These are phyloP conservation scores for Limnodromus scolopaceus DNA, from an alignment of 2,797 vertebrate species.

Conservation along the genomic window DNA sequence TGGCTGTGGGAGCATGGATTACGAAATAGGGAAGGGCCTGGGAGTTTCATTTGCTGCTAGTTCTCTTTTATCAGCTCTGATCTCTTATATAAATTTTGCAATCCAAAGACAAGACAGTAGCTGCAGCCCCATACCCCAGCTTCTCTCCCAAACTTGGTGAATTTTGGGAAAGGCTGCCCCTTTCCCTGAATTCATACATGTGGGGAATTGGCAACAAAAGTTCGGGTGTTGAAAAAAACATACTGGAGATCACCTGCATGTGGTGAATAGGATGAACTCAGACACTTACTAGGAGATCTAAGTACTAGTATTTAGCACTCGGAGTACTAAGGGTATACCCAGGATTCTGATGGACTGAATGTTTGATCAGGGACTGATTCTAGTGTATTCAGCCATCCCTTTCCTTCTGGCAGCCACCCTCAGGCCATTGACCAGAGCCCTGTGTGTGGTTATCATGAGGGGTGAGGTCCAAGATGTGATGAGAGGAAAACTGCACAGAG, in stretches of 20 bases:
- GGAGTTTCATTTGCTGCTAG: not conserved
- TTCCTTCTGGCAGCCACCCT: not conserved
- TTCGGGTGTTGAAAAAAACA: not conserved
- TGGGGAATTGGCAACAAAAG: not conserved
- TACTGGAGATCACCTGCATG: not conserved
- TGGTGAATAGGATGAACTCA: not conserved
- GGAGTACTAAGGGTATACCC: not conserved
- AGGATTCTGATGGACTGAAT: not conserved
- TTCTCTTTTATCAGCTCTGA: not conserved
- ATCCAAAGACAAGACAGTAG: not conserved
- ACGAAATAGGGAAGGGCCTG: not conserved
- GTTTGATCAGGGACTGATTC: not conserved
- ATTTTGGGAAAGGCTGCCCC: not conserved
- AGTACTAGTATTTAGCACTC: not conserved
- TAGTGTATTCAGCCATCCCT: constrained; percentile 19
- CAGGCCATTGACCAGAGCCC: not conserved
- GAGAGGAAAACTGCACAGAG: not conserved
- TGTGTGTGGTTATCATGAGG: not conserved
- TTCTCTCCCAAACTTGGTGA: not conserved
- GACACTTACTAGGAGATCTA: not conserved
- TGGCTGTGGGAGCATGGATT: not conserved
- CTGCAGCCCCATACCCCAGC: not conserved
- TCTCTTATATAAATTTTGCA: not conserved
- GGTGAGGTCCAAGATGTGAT: not conserved
- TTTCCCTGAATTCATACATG: not conserved